Percentiles rank a stretch among this genome's conserved stretches.
phyloP scores from a whole-genome alignment of 2,888 invertebrate genomes.

The Andrena chrysosceles region DNA sequence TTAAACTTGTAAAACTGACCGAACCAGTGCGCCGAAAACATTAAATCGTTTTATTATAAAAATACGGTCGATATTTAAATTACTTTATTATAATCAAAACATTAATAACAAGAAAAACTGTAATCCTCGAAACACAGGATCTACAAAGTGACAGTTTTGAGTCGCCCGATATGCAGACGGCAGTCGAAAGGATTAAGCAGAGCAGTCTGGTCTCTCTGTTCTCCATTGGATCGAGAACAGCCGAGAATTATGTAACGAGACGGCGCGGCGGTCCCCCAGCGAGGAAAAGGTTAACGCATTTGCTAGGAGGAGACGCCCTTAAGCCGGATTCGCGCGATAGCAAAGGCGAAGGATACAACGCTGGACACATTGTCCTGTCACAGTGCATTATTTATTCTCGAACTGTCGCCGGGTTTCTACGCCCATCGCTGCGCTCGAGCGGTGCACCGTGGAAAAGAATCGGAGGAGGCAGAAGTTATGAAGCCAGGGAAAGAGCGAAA shows the following conservation, averaged over 20 bases:
- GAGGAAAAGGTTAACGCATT: constrained; percentile 60
- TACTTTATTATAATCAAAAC: too few relatives aligned
- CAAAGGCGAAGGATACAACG: constrained; percentile 59
- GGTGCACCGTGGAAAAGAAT: constrained; percentile 38
- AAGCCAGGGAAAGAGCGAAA: constrained; percentile 48
- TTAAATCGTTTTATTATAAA: too few relatives aligned
- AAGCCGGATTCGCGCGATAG: constrained; percentile 62
- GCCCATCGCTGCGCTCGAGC: constrained; percentile 53
- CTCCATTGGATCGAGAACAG: constrained; percentile 26
- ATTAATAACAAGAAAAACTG: too few relatives aligned
- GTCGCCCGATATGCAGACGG: too few relatives aligned
- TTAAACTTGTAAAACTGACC: too few relatives aligned
- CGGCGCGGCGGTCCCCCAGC: constrained; percentile 18
- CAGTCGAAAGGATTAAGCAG: background rate
- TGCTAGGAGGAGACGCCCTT: constrained; percentile 53
- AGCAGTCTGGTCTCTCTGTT: background rate
- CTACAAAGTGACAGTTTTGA: too few relatives aligned
- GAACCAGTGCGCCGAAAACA: too few relatives aligned
- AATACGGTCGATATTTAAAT: too few relatives aligned
- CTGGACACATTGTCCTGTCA: constrained; percentile 74
- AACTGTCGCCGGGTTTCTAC: constrained; percentile 67
- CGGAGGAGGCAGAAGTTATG: constrained; percentile 51
- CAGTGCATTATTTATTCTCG: constrained; percentile 69
- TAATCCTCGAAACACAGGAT: too few relatives aligned
- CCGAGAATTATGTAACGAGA: constrained; percentile 55